Evolutionary conservation across 2,888 invertebrate species (phyloP), one percentile per base, ranked within the genome.

Genomic region (Argyresthia goedartella): DNA sequence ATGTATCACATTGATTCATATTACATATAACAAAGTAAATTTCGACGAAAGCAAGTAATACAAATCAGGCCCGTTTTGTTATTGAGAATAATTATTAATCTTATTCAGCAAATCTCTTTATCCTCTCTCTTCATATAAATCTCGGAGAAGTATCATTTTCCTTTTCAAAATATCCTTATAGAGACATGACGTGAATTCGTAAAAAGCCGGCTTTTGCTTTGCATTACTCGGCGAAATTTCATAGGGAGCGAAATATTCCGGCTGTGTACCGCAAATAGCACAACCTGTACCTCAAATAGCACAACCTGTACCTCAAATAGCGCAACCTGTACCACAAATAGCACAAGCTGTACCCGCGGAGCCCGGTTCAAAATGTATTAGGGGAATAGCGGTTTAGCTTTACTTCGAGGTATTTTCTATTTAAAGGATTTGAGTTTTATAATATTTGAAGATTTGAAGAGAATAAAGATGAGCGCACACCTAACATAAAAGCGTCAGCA

Each of bases 321-420:
- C 84, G 81, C 81, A n/a, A n/a, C n/a, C n/a, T 76, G 79, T 81
- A 69, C 75, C 69, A 71, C 60, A 73, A 80, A 82, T 79, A 81
- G 77, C 84, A 81, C 81, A 8, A n/a, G 69, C 64, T 39, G 25
- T 25, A 25, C 25, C 25, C 25, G 25, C 25, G 25, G 6, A 25
- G 25, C 25, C 25, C 25, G 2, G 25, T 6, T 25, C 25, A 25
- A 25, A 25, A 25, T 25, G 25, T 25, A 25, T 25, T 25, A 25
- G 6, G 25, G 3, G 25, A 25, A 25, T 25, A 25, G 2, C 25
- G 25, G 3, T 25, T 25, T 6, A 25, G 25, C 25, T 25, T 25
- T 25, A 6, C 25, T 25, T 25, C 25, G 25, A 25, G n/a, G 6
- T 25, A 25, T 25, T 25, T 25, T 25, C 6, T 25, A 25, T 25